Evolutionary conservation across 2,888 invertebrate species (phyloP).

Genomic region (Melinopterus prodromus): DNA sequence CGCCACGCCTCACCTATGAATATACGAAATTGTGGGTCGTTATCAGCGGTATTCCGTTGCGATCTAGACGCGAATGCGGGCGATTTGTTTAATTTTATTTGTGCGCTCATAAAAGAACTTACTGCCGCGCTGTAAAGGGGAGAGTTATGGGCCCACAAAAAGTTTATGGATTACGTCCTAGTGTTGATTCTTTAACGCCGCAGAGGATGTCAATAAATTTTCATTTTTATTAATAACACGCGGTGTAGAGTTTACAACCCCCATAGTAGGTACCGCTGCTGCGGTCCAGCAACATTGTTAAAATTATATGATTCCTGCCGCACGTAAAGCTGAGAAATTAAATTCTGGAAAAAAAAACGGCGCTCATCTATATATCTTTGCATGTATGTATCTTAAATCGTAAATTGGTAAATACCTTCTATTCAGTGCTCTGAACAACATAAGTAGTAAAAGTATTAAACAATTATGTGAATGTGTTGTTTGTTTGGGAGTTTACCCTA

Average conservation of each 20-base stretch:
- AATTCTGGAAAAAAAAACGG: neutral
- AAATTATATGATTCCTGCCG: neutral
- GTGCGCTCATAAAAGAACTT: neutral
- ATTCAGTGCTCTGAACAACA: too few species aligned
- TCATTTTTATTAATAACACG: neutral
- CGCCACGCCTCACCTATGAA: neutral
- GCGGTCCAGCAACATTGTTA: neutral
- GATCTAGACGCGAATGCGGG: neutral
- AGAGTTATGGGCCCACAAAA: neutral
- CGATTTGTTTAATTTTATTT: constrained; percentile 4
- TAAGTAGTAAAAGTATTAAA: too few species aligned
- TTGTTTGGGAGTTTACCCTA: too few species aligned
- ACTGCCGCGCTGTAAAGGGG: neutral
- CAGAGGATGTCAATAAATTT: neutral
- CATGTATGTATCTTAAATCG: too few species aligned
- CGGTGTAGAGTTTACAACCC: neutral
- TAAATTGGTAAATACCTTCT: too few species aligned
- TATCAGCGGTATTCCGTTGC: neutral
- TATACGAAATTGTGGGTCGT: neutral
- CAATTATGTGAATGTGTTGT: too few species aligned
- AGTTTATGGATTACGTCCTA: neutral
- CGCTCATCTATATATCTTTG: too few species aligned
- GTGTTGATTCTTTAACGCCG: neutral
- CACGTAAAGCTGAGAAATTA: neutral
- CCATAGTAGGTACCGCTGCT: neutral